Percentiles rank a stretch among this genome's conserved stretches.
Conservation (phyloP, 2,113 vertebrate genomes). For the Fregata magnificens region DNA sequence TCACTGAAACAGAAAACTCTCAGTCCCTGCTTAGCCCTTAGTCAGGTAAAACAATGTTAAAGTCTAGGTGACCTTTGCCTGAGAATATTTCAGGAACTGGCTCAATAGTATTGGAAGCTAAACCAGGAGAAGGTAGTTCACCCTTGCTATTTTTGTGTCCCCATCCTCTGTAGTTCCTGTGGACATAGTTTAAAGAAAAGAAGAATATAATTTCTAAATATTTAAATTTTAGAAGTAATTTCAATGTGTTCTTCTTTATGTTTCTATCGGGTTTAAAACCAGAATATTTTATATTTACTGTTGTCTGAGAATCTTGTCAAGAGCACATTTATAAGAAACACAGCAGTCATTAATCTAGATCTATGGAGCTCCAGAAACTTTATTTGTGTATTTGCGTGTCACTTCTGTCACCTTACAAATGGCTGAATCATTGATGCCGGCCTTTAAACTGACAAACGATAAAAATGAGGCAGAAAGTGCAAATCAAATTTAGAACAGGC, state of each 20-base stretch:
- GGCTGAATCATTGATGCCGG: conserved; percentile 8
- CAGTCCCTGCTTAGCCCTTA: background rate
- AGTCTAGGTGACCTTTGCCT: background rate
- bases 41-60: background rate
- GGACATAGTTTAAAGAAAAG: background rate
- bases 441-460: conserved; percentile 27
- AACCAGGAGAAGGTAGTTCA: background rate
- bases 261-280: background rate
- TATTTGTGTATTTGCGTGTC: conserved; percentile 15
- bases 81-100: background rate
- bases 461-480: conserved; percentile 39
- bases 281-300: background rate
- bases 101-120: background rate
- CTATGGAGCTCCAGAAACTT: conserved; percentile 7
- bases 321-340: background rate
- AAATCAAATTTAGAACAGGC: conserved; percentile 29
- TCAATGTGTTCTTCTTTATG: background rate
- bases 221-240: background rate
- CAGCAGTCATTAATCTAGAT: conserved; percentile 29
- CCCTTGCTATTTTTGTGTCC: background rate
- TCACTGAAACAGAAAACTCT: background rate
- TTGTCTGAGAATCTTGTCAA: conserved; percentile 11
- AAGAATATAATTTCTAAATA: background rate
- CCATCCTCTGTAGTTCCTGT: background rate
- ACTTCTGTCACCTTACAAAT: conserved; percentile 33